Conservation (phyloP, 2,888 invertebrate species). For the Acronicta leporina region DNA sequence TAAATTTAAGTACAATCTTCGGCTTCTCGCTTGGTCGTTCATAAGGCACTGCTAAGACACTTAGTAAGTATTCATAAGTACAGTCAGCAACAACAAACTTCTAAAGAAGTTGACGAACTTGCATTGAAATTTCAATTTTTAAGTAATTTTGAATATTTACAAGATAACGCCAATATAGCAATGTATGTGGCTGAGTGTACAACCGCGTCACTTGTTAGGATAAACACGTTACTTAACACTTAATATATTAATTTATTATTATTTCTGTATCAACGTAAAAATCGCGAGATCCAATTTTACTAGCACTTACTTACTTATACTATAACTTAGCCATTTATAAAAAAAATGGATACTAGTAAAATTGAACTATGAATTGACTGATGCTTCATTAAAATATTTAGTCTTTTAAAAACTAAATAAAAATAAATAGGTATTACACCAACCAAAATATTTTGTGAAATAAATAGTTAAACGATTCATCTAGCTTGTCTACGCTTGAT, state of each 20-base stretch:
- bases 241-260: constrained; percentile 83
- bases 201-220: constrained; percentile 76
- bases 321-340: constrained; percentile 57
- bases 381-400: constrained; percentile 60
- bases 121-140: constrained; percentile 28
- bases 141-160: constrained; percentile 46
- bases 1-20: constrained; percentile 60
- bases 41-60: constrained; percentile 70
- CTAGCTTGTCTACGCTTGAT: constrained; percentile 16
- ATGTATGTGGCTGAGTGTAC: constrained; percentile 65
- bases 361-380: constrained; percentile 68
- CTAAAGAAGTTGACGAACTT: constrained; percentile 36
- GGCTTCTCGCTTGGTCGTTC: constrained; percentile 56
- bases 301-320: constrained; percentile 61
- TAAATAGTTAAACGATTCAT: constrained; percentile 28
- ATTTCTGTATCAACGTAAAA: constrained; percentile 75
- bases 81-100: constrained; percentile 52
- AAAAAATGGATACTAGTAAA: constrained; percentile 72
- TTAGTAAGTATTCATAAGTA: constrained; percentile 57
- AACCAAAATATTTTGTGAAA: constrained; percentile 33
- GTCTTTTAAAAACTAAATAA: constrained; percentile 43
- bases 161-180: constrained; percentile 53
- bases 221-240: constrained; percentile 79
- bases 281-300: constrained; percentile 75
- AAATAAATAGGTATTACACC: constrained; percentile 42